A percentile compares a stretch with the other conserved stretches of the same genome.
phyloP scores from a whole-genome alignment of 2,888 invertebrate species.

The Drosophila parthenogenetica region DNA sequence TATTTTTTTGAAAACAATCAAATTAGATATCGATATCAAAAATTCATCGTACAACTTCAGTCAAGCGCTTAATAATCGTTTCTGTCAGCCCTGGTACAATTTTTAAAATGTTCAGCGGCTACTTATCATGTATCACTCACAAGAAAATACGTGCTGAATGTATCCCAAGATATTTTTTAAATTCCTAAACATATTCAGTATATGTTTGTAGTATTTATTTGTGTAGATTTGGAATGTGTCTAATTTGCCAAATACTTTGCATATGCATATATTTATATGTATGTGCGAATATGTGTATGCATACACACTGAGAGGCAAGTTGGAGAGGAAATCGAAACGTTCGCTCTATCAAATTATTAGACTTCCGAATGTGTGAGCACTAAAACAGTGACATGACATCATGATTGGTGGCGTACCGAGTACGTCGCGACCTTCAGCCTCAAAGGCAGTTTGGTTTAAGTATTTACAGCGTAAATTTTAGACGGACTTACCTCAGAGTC shows the following conservation, averaged over 20 bases:
- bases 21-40: too few species aligned
- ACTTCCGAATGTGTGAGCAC: conserved; percentile 58
- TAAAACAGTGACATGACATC: conserved; percentile 77
- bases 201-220: conserved; percentile 19
- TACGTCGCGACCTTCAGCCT: conserved; percentile 50
- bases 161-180: conserved; percentile 8
- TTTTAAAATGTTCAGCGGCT: neutral
- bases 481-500: conserved; percentile 86
- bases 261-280: conserved; percentile 4
- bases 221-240: conserved; percentile 34
- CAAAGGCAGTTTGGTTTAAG: neutral
- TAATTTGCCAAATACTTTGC: conserved; percentile 28
- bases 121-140: too few species aligned
- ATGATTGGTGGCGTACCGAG: conserved; percentile 53
- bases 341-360: conserved; percentile 43
- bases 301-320: conserved; percentile 25
- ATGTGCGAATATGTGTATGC: neutral
- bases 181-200: conserved; percentile 6
- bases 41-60: too few species aligned
- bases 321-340: conserved; percentile 39
- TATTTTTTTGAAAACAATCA: neutral
- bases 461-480: neutral
- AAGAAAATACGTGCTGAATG: neutral
- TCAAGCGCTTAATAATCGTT: too few species aligned
- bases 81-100: neutral